phyloP scores from a whole-genome alignment of 2,888 invertebrate species.

The Ecliptopera silaceata region DNA sequence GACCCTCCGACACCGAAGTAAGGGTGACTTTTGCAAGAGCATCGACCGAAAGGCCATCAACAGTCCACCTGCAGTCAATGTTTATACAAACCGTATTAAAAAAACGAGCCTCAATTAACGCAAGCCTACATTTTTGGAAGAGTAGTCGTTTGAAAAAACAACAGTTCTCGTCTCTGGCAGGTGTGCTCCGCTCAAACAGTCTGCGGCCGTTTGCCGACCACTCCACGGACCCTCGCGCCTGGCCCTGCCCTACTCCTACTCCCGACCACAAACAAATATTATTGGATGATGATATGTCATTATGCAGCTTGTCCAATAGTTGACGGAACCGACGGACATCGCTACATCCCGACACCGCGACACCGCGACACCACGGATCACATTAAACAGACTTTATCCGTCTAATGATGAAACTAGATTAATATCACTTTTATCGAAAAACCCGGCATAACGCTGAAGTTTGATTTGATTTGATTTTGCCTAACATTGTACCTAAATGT shows the following conservation, averaged over 20 bases:
- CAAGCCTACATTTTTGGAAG: conserved; percentile 56
- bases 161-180: conserved; percentile 39
- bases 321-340: conserved; percentile 44
- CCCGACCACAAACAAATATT: conserved; percentile 58
- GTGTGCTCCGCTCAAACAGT: conserved; percentile 49
- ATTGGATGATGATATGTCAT: conserved; percentile 71
- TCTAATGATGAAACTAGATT: no score
- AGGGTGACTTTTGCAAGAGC: background rate
- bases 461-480: no score
- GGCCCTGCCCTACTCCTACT: background rate
- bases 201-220: conserved; percentile 48
- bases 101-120: conserved; percentile 65
- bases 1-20: background rate
- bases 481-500: no score
- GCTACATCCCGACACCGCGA: no score
- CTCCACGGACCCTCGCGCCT: conserved; percentile 23
- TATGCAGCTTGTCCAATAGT: conserved; percentile 53
- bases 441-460: no score
- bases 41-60: background rate
- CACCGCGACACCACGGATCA: no score
- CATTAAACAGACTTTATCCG: no score
- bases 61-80: conserved; percentile 37
- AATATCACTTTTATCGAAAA: no score
- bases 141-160: conserved; percentile 61
- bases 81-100: conserved; percentile 57